phyloP scores from a whole-genome alignment of 2,113 vertebrate species.

The Pogona vitticeps region DNA sequence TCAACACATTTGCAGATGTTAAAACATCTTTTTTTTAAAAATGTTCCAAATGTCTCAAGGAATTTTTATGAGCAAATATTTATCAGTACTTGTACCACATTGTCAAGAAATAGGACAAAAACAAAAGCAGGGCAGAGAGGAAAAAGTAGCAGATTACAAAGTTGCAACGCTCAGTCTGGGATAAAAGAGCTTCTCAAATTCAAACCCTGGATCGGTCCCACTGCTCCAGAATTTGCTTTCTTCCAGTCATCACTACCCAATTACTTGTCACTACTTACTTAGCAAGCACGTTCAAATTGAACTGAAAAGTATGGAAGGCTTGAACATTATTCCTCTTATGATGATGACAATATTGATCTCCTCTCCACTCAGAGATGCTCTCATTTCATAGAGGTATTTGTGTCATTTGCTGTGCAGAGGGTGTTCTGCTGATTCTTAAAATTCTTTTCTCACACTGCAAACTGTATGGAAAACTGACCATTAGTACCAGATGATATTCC shows the following conservation, averaged over 20 bases:
- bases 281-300: constrained; percentile 41
- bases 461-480: constrained; percentile 61
- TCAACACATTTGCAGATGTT: constrained; percentile 58
- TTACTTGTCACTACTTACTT: constrained; percentile 44
- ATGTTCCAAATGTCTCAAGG: constrained; percentile 62
- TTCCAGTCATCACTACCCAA: constrained; percentile 54
- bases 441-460: constrained; percentile 65
- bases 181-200: constrained; percentile 47
- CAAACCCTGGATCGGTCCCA: constrained; percentile 62
- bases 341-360: constrained; percentile 42
- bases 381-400: constrained; percentile 63
- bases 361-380: constrained; percentile 20
- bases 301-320: constrained; percentile 49
- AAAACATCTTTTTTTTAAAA: constrained; percentile 65
- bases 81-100: constrained; percentile 65
- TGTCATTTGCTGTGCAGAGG: constrained; percentile 38
- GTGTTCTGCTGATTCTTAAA: constrained; percentile 72
- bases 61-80: constrained; percentile 66
- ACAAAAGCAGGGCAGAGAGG: constrained; percentile 50
- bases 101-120: constrained; percentile 54
- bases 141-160: constrained; percentile 67
- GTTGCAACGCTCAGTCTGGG: constrained; percentile 63
- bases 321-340: constrained; percentile 33
- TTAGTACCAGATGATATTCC: constrained; percentile 62
- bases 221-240: constrained; percentile 58